Evolutionary conservation across 2,888 invertebrate genomes (phyloP), one percentile per base, ranked within the genome.

Genomic region (Pemphredon lugubris): DNA sequence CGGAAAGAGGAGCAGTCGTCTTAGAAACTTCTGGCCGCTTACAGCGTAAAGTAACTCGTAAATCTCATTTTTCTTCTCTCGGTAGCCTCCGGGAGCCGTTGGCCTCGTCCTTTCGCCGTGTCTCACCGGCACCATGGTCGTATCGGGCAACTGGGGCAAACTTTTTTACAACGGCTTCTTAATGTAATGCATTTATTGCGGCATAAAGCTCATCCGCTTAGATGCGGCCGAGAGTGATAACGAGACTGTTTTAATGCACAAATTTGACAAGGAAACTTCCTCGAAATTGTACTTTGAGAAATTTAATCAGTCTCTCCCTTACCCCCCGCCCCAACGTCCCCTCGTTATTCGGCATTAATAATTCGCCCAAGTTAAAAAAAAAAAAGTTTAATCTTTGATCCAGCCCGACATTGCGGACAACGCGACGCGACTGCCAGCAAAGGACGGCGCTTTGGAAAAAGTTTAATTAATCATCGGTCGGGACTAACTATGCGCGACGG

Each of bases 31-130:
- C 80, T 77, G 77, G 75, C 81, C 83, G 85, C 83, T 86, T 82
- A 81, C 83, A 83, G 85, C 84, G 86, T 86, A 86, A 86, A 84
- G 84, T 85, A 85, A 86, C 84, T 84, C 84, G 87, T 87, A 87
- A 88, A 88, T 88, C 84, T 86, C 83, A 84, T 86, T 86, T 84
- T 86, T 86, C 80, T 86, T 86, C 80, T 64, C 45, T 1, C 58
- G 32, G 44, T 48, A 45, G 39, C 58, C 77, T 70, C 67, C 72
- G 48, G 54, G 60, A 45, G 39, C 58, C 37, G 66, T 53, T 58
- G 26, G 44, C 44, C 42, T 6, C 21, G 9, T 11, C 9, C 48
- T 39, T 20, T 7, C 47, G 7, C 23, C 9, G 14, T 23, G 0
- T 37, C 37, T 23, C 14, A 40, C 23, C 32, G 47, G 45, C 55